Conservation (phyloP, 2,113 vertebrate genomes). For the Forbesichthys papilliferus region DNA sequence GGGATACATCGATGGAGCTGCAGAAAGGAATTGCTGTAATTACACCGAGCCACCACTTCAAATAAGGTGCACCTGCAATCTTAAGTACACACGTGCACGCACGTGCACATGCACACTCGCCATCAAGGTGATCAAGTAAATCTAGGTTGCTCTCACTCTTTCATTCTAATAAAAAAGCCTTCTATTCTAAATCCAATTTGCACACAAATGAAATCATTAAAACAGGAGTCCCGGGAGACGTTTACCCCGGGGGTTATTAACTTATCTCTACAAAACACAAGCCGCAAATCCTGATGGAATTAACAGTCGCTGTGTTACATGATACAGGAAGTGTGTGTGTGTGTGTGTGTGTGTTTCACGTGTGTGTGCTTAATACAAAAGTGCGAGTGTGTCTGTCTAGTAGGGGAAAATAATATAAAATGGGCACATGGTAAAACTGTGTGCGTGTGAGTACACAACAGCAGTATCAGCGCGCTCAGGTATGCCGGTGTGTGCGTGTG, state of each 20-base stretch:
- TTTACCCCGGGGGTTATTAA: slow-evolving; percentile 70
- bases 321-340: slow-evolving; percentile 11
- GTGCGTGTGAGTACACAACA: slow-evolving; percentile 16
- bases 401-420: slow-evolving; percentile 8
- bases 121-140: slow-evolving; percentile 55
- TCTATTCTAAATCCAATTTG: slow-evolving; percentile 77
- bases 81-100: not conserved
- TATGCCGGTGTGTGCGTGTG: slow-evolving; percentile 53
- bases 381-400: slow-evolving; percentile 28
- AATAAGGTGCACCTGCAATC: slow-evolving; percentile 28
- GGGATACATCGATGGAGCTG: slow-evolving; percentile 25
- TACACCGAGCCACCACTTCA: slow-evolving; percentile 28
- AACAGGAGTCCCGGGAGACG: slow-evolving; percentile 62
- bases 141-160: slow-evolving; percentile 36
- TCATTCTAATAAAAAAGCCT: slow-evolving; percentile 60
- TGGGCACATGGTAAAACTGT: not conserved
- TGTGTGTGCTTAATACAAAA: not conserved
- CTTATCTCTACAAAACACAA: slow-evolving; percentile 74
- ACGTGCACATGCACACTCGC: slow-evolving; percentile 28
- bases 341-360: slow-evolving; percentile 18
- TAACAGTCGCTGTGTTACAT: slow-evolving; percentile 48
- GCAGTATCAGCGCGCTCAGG: slow-evolving; percentile 55
- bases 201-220: slow-evolving; percentile 83
- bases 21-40: slow-evolving; percentile 32
- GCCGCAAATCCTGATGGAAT: slow-evolving; percentile 64